Evolutionary conservation across 1,140 invertebrate genomes (phyloP), one percentile per base, ranked within the genome.

Genomic region (Cepaea nemoralis): DNA sequence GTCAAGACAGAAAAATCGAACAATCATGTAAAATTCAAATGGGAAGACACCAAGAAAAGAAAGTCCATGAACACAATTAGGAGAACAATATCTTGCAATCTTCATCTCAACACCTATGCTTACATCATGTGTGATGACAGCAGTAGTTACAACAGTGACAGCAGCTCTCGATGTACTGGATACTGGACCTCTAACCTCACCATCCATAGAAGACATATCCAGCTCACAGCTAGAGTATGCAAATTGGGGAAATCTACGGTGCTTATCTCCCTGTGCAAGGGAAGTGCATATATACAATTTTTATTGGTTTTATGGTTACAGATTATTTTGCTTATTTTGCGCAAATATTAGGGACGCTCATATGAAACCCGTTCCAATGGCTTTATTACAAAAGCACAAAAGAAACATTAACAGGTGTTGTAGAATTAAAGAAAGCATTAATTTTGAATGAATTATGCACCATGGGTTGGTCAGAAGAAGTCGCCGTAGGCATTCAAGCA

Each of bases 171-270:
- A 31, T 31, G 59, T 63, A 19, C 59, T 63, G n/a, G 27, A 19
- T 12, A 31, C 59, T 16, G 59, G 59, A 22, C 33, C 59, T 77
- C 24, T 33, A 66, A 55, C 27, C 50, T 66, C 74, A 33, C 45
- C 73, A 67, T 83, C 82, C 14, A 83, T 79, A 27, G 82, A 45
- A 16, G 71, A 16, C 33, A 85, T 71, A 50, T 86, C 83, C 78
- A 85, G 77, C 73, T 83, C 70, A 71, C 83, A 84, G 39, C 77
- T 81, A 35, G 73, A 63, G 78, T 79, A 79, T 67, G 55, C 78
- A 67, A 85, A 83, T 14, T 87, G 84, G 42, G 88, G 86, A 48
- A 88, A 87, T 86, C 86, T 88, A 87, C 85, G 88, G 83, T 87
- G 85, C 35, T 86, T 85, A 84, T 88, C 88, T 33, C 87, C 88